Conservation (phyloP, 2,888 invertebrate species). For the Acrocyrtus sp. region DNA sequence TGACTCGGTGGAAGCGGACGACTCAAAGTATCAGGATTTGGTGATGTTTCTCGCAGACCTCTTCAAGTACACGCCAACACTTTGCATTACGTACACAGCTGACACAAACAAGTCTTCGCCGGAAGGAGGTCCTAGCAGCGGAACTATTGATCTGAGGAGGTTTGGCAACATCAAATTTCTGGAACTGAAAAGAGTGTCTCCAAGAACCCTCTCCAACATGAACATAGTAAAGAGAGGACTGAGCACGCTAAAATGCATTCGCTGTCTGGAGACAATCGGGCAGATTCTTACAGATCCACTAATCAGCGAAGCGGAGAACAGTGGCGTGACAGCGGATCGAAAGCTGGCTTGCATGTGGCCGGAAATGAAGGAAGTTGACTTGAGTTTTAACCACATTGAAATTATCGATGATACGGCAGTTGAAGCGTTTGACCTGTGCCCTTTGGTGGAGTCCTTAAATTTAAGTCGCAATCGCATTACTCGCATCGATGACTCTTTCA, state of each 20-base stretch:
- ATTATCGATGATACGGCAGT: conserved; percentile 40
- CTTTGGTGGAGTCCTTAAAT: conserved; percentile 58
- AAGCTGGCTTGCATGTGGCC: conserved; percentile 60
- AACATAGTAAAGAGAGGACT: conserved; percentile 55
- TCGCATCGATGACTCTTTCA: conserved; percentile 55
- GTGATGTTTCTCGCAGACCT: conserved; percentile 62
- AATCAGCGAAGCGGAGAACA: conserved; percentile 7
- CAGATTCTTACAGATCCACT: conserved; percentile 52
- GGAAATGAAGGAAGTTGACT: conserved; percentile 59
- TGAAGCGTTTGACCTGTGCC: conserved; percentile 56
- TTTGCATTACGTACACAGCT: conserved; percentile 55
- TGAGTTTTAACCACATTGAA: conserved; percentile 57
- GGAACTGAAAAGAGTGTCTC: conserved; percentile 59
- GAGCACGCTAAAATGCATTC: conserved; percentile 56
- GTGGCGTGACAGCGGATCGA: conserved; percentile 3
- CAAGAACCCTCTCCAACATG: conserved; percentile 48
- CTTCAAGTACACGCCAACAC: conserved; percentile 60
- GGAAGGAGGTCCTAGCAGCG: conserved; percentile 8
- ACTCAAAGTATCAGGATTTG: conserved; percentile 54
- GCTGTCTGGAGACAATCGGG: conserved; percentile 54
- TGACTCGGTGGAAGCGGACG: conserved; percentile 11
- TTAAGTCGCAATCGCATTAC: conserved; percentile 59
- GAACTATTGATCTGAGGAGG: conserved; percentile 53
- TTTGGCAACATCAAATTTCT: conserved; percentile 58
- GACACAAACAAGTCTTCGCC: conserved; percentile 21